A percentile compares a stretch with the other conserved stretches of the same genome.
Conservation (phyloP, 2,113 vertebrate genomes). For the Spermophilus dauricus region DNA sequence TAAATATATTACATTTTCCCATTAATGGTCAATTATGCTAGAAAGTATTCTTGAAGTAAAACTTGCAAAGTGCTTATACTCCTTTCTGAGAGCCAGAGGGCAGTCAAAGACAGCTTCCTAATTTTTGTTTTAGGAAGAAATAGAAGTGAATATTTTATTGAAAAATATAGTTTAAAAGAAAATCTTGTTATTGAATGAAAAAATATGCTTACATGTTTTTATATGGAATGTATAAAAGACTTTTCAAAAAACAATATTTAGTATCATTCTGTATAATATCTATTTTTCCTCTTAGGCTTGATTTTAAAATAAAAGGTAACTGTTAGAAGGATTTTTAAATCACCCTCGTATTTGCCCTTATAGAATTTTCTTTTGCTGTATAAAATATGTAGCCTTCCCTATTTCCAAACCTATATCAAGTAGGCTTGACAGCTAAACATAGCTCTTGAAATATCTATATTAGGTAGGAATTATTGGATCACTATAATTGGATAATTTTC, state of each 20-base stretch:
- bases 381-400: not conserved
- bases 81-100: constrained; percentile 77
- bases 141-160: constrained; percentile 14
- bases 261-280: constrained; percentile 5
- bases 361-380: not conserved
- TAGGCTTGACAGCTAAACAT: not conserved
- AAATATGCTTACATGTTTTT: constrained; percentile 32
- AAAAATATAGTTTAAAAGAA: constrained; percentile 23
- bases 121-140: constrained; percentile 28
- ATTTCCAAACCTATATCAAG: not conserved
- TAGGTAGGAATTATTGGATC: not conserved
- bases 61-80: constrained; percentile 49
- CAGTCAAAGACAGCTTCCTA: constrained; percentile 78
- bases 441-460: not conserved
- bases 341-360: not conserved
- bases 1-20: constrained; percentile 32
- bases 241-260: not conserved
- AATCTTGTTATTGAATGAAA: constrained; percentile 55
- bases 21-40: not conserved
- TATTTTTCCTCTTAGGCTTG: constrained; percentile 11
- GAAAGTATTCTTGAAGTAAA: constrained; percentile 14
- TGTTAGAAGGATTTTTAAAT: constrained; percentile 19
- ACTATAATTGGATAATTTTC: not conserved
- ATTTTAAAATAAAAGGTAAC: constrained; percentile 63
- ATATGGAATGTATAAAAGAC: not conserved